A percentile compares a stretch with the other conserved stretches of the same genome.
Evolutionary conservation across 2,888 invertebrate species (phyloP).

Genomic region (Drosophila parthenogenetica): DNA sequence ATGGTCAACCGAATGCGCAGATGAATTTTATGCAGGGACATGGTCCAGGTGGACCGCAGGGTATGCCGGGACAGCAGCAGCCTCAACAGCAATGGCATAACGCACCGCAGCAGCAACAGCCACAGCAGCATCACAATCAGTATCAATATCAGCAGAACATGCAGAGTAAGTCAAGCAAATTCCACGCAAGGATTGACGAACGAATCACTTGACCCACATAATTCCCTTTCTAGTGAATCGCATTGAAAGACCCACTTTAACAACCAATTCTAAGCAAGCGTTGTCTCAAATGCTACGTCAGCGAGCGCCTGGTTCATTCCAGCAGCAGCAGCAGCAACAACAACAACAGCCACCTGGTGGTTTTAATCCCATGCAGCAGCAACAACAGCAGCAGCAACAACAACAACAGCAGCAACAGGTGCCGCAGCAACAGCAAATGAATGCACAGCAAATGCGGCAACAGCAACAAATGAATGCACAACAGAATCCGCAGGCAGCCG

Average conservation of each 20-base stretch:
- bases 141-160: constrained; percentile 84
- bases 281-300: constrained; percentile 93
- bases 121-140: constrained; percentile 79
- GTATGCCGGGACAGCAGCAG: constrained; percentile 80
- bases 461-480: constrained; percentile 71
- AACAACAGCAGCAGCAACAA: constrained; percentile 79
- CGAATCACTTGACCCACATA: not conserved
- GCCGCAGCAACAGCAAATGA: constrained; percentile 78
- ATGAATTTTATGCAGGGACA: constrained; percentile 83
- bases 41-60: constrained; percentile 69
- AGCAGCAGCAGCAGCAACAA: constrained; percentile 69
- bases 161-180: constrained; percentile 69
- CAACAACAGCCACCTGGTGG: constrained; percentile 64
- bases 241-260: constrained; percentile 86
- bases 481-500: constrained; percentile 76
- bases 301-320: constrained; percentile 88
- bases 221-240: constrained; percentile 80
- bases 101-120: constrained; percentile 68
- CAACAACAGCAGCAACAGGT: constrained; percentile 80
- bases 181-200: no score
- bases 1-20: constrained; percentile 81
- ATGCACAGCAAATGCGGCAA: constrained; percentile 78
- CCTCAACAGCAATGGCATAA: constrained; percentile 85
- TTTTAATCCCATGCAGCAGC: constrained; percentile 82
- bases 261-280: constrained; percentile 91